Conservation (phyloP, 2,888 invertebrate species). For the Pyrrhosoma nymphula region DNA sequence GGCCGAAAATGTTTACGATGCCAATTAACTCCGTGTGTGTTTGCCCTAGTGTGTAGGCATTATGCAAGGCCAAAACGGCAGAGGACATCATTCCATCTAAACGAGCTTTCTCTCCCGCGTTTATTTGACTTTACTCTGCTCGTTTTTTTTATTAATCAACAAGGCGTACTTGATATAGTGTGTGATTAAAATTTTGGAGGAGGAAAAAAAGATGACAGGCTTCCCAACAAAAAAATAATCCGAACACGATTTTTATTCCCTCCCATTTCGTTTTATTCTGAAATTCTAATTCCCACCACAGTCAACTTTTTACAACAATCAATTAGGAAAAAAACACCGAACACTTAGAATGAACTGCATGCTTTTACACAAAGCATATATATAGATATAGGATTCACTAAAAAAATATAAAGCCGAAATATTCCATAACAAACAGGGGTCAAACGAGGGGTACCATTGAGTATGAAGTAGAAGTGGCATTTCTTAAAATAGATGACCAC, state of each 20-base stretch:
- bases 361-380: conserved; percentile 57
- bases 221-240: neutral
- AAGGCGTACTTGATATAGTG: neutral
- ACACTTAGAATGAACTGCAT: conserved; percentile 53
- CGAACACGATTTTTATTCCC: neutral
- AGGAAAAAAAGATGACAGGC: neutral
- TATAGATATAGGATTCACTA: conserved; percentile 34
- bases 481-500: conserved; percentile 21
- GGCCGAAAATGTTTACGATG: conserved; percentile 26
- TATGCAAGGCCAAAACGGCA: neutral
- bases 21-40: conserved; percentile 57
- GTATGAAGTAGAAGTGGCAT: conserved; percentile 27
- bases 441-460: conserved; percentile 17
- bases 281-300: neutral
- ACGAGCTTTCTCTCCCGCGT: neutral
- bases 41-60: conserved; percentile 64
- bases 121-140: neutral
- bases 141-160: neutral
- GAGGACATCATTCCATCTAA: neutral
- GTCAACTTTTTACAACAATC: neutral
- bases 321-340: conserved; percentile 34
- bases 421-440: conserved; percentile 28
- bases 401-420: conserved; percentile 45
- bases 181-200: neutral
- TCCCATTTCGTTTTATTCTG: conserved; percentile 9